Conservation (phyloP, 2,888 invertebrate species). For the Stratiomys singularior region DNA sequence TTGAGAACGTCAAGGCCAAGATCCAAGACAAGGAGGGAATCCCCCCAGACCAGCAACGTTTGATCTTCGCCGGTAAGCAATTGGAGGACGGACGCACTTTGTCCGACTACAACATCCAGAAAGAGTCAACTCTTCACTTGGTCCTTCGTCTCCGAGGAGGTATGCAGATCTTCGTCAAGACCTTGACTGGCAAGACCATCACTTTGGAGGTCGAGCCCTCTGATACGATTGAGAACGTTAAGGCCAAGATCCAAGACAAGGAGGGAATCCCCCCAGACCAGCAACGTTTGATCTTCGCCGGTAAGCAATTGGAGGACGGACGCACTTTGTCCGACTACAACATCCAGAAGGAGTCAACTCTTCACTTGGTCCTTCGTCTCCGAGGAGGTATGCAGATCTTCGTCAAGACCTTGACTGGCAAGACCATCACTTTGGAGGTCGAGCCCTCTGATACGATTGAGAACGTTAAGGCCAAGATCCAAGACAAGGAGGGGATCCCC, state of each 20-base stretch:
- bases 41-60: constrained; percentile 49
- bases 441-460: constrained; percentile 48
- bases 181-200: constrained; percentile 58
- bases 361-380: constrained; percentile 54
- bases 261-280: constrained; percentile 59
- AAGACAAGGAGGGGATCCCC: constrained; percentile 48
- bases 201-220: constrained; percentile 56
- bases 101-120: constrained; percentile 56
- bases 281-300: constrained; percentile 58
- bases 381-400: constrained; percentile 52
- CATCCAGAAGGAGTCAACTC: constrained; percentile 54
- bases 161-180: constrained; percentile 61
- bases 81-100: constrained; percentile 50
- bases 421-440: constrained; percentile 48
- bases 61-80: constrained; percentile 48
- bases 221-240: constrained; percentile 56
- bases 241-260: constrained; percentile 59
- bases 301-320: constrained; percentile 58
- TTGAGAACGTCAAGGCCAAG: constrained; percentile 48
- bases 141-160: constrained; percentile 55
- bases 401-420: constrained; percentile 48
- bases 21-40: constrained; percentile 49
- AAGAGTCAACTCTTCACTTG: constrained; percentile 55
- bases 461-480: constrained; percentile 49
- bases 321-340: constrained; percentile 56